Percentiles rank a stretch among this genome's conserved stretches.
Evolutionary conservation across 2,888 invertebrate genomes (phyloP).

Genomic region (Anagyrus pseudococci): DNA sequence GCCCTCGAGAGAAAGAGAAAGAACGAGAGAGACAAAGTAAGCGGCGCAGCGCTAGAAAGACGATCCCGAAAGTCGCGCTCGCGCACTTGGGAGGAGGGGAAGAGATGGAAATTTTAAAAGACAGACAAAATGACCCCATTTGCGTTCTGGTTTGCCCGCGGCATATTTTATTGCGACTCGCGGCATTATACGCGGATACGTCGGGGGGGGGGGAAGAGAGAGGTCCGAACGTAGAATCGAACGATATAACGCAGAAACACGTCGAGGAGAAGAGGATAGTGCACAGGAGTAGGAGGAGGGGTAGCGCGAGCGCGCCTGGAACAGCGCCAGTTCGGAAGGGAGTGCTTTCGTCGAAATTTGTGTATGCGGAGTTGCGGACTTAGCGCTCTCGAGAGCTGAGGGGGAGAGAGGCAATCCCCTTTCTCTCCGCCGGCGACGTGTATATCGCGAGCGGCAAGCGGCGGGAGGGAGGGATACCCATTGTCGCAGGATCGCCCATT

Average conservation of each 20-base stretch:
- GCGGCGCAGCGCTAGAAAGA: too few species aligned
- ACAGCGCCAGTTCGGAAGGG: slow-evolving; percentile 51
- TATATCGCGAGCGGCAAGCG: slow-evolving; percentile 40
- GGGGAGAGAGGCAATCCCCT: slow-evolving; percentile 25
- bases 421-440: slow-evolving; percentile 35
- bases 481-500: slow-evolving; percentile 49
- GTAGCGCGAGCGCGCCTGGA: too few species aligned
- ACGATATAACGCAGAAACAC: slow-evolving; percentile 34
- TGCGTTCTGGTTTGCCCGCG: slow-evolving; percentile 16
- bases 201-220: slow-evolving; percentile 30
- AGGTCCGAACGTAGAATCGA: slow-evolving; percentile 42
- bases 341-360: slow-evolving; percentile 52
- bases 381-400: background rate
- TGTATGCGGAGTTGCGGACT: slow-evolving; percentile 46
- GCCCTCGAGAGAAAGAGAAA: too few species aligned
- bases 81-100: background rate
- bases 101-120: slow-evolving; percentile 22
- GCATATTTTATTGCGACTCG: slow-evolving; percentile 25
- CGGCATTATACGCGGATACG: slow-evolving; percentile 20
- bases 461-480: slow-evolving; percentile 44
- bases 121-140: slow-evolving; percentile 33
- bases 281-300: slow-evolving; percentile 27
- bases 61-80: too few species aligned
- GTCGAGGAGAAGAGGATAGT: slow-evolving; percentile 11
- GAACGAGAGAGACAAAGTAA: too few species aligned